Percentiles rank a stretch among this genome's conserved stretches.
Evolutionary conservation across 2,888 invertebrate species (phyloP).

Genomic region (Cetonia aurata): DNA sequence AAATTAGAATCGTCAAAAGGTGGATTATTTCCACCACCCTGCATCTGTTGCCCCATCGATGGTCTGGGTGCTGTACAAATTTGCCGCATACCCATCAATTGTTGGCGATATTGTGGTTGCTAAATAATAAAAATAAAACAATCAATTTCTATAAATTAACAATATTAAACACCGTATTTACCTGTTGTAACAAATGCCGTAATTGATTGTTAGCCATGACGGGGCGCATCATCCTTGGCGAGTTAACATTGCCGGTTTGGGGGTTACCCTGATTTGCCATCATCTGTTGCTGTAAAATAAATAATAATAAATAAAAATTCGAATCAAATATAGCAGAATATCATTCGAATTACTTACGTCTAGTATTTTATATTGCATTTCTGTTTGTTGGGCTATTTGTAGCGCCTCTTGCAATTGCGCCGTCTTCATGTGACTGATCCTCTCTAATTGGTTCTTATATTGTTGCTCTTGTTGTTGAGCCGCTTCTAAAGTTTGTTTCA

Average conservation of each 20-base stretch:
- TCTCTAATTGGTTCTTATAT: conserved; percentile 82
- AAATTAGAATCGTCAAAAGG: conserved; percentile 69
- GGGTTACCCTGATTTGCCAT: conserved; percentile 61
- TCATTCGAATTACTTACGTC: conserved; percentile 70
- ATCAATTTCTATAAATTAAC: conserved; percentile 13
- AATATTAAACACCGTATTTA: conserved; percentile 58
- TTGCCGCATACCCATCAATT: conserved; percentile 71
- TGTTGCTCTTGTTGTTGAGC: conserved; percentile 85
- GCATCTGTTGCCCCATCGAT: conserved; percentile 65
- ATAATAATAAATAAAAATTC: conserved; percentile 8
- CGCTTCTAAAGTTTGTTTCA: conserved; percentile 83
- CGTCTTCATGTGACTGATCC: conserved; percentile 74
- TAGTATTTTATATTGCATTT: conserved; percentile 82
- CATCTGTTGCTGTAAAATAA: conserved; percentile 60
- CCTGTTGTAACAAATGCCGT: conserved; percentile 84
- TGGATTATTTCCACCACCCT: conserved; percentile 63
- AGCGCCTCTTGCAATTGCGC: conserved; percentile 74
- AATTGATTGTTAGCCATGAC: conserved; percentile 81
- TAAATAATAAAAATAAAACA: conserved; percentile 60
- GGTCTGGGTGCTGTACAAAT: conserved; percentile 68
- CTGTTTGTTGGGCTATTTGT: conserved; percentile 83
- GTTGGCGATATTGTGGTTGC: conserved; percentile 80
- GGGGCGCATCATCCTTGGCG: conserved; percentile 81
- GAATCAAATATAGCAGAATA: conserved; percentile 3
- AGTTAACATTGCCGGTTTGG: conserved; percentile 59